Evolutionary conservation across 2,888 invertebrate species (phyloP), one percentile per base, ranked within the genome.

Genomic region (Nowickia ferox): DNA sequence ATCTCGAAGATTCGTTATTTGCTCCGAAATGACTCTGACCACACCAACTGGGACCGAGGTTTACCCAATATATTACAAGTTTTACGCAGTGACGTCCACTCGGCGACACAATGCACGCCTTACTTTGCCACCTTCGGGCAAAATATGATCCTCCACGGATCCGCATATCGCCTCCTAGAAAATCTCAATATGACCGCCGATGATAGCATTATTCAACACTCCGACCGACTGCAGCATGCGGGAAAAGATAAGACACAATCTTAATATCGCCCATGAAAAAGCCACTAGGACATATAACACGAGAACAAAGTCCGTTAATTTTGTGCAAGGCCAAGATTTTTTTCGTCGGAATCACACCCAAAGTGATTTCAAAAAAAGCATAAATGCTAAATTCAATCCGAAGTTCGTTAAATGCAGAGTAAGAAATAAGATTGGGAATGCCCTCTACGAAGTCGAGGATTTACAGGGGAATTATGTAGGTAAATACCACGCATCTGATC

Each of bases 61-160:
- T 8, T 53, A n/a, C 51, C n/a, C 10, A 53, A 6, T 5, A 53
- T 53, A 53, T 10, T 53, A 10, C n/a, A n/a, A 53, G 51, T 53
- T 9, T 17, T 53, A 53, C 51, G 51, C 17, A 53, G 51, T 17
- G 51, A 53, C 9, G 8, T 53, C 6, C 51, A 53, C 17, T 8
- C 17, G 17, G 51, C 51, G 1, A 53, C 17, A 9, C 17, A 53
- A 17, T 55, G 55, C 30, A 55, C 13, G 22, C 22, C 55, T 2
- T 55, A 55, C 22, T 55, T 55, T 5, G 22, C 30, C 55, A 22
- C 55, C 5, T 55, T 22, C 22, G 55, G 55, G 6, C 55, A 55
- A 55, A 55, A 55, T 10, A 55, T 55, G 19, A 22, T 55, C 55
- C 55, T 55, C 10, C 55, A 55, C 55, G 55, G 55, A 55, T 19